Evolutionary conservation across 1,140 invertebrate genomes (phyloP), one percentile per base, ranked within the genome.

Genomic region (Telenomus remus): DNA sequence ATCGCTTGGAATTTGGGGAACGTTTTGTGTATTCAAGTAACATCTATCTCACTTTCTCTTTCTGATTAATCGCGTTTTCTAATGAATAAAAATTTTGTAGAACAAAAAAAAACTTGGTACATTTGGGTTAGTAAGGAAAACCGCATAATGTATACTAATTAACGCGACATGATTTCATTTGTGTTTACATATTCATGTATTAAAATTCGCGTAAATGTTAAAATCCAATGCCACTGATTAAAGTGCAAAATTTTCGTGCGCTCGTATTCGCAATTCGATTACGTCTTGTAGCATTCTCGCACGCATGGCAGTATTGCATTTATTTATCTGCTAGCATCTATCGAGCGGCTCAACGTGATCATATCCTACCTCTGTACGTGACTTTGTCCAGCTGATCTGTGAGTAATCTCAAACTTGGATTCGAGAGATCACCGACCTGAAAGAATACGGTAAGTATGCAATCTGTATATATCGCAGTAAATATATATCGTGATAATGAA

Each of bases 371-470:
- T 87, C 94, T 94, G 83, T 94, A 96, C 84, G 92, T 93, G 76
- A 97, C 96, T 89, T 94, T 94, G 83, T 95, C 93, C 84, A 96
- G 88, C 88, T 95, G 93, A 86, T 96, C 94, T 54, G 95, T 96
- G 81, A 97, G 90, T 88, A 95, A 92, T 81, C 95, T 91, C 60
- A 96, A 86, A 84, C 95, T 95, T 5, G 95, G 92, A 90, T 96
- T 96, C 14, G 95, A 95, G 74, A 93, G 89, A 85, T 96, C 94
- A 46, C 95, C 94, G 53, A 95, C 89, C 94, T 95, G 89, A 71
- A 93, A 92, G 79, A 82, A 85, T 76, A 81, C 73, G 68, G 13
- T 76, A 63, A 65, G 60, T 63, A 59, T 74, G 77, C 63, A 80
- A 74, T 66, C 79, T 69, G 73, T 39, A 44, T 39, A n/a, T 79